These are phyloP conservation scores for Odontothrips loti DNA, from an alignment of 2,888 invertebrate genomes.

Conservation along the genomic window DNA sequence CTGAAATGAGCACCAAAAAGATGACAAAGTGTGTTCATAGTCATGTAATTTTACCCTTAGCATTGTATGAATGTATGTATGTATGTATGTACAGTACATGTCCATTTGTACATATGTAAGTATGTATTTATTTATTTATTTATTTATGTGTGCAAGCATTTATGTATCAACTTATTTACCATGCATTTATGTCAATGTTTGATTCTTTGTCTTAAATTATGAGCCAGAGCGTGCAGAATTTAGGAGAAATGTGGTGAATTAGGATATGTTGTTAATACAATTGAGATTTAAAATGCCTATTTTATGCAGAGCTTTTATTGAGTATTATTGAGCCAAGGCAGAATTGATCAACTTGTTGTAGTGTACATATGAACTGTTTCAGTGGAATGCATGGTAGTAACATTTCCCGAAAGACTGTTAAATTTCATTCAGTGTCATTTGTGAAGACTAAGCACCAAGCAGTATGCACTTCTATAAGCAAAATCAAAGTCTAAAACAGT, in stretches of 20 bases:
- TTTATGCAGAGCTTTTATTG: conserved; percentile 9
- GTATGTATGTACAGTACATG: background rate
- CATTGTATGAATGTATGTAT: background rate
- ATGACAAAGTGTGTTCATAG: conserved; percentile 25
- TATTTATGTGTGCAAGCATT: background rate
- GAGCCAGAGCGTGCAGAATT: no score
- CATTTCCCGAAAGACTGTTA: conserved; percentile 23
- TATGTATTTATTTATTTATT: background rate
- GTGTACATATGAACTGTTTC: background rate
- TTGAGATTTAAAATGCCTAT: background rate
- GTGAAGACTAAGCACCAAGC: background rate
- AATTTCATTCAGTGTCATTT: background rate
- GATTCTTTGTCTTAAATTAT: no score
- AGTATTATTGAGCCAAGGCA: background rate
- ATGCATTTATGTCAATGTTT: no score
- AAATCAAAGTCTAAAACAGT: no score
- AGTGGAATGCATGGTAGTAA: background rate
- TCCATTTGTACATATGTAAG: background rate
- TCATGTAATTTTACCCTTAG: conserved; percentile 12
- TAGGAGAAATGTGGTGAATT: no score
- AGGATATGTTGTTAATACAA: background rate
- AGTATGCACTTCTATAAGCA: background rate
- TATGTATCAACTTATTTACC: background rate
- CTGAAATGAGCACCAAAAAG: conserved; percentile 20
- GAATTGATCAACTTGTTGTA: background rate